Evolutionary conservation across 2,888 invertebrate species (phyloP), one percentile per base, ranked within the genome.

Genomic region (Meliscaeva auricollis): DNA sequence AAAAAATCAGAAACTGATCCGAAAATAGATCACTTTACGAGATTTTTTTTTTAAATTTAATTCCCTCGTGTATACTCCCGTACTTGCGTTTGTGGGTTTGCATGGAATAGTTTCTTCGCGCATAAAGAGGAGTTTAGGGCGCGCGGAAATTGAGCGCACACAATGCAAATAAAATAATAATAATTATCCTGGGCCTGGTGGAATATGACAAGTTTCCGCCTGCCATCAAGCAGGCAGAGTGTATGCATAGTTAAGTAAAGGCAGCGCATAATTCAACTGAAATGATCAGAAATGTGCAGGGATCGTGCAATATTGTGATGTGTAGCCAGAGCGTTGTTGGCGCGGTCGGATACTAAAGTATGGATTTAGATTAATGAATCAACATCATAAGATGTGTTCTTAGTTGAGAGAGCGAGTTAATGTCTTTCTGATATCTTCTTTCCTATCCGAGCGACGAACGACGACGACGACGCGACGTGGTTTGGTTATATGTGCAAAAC

Each of bases 301-400:
- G 35, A 66, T 70, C 52, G 48, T 62, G 44, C 41, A 62, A 52
- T 74, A 62, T 66, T 58, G 68, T 81, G 69, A 73, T 79, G 75
- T 79, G 50, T 13, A 8, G 35, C 9, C 7, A 13, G 48, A 20
- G 20, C 38, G 9, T 3, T 11, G 38, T 38, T 9, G 11, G 52
- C 68, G 48, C 76, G 48, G 48, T 85, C 62, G 41, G 62, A 76
- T 73, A 72, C 81, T 85, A 73, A 17, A 46, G 76, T 76, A 80
- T 85, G 76, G 85, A 85, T 85, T 85, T 85, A 85, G 81, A 85
- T 85, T 85, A 85, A 85, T 85, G 85, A 85, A 81, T 85, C 85
- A 85, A 73, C 76, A 66, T 66, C 50, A 52, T n/a, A 52, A 81
- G 76, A 73, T 85, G 66, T 77, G 81, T 73, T 81, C 85, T 74